Conservation (phyloP, 1,140 invertebrate genomes). For the Hypothenemus hampei region DNA sequence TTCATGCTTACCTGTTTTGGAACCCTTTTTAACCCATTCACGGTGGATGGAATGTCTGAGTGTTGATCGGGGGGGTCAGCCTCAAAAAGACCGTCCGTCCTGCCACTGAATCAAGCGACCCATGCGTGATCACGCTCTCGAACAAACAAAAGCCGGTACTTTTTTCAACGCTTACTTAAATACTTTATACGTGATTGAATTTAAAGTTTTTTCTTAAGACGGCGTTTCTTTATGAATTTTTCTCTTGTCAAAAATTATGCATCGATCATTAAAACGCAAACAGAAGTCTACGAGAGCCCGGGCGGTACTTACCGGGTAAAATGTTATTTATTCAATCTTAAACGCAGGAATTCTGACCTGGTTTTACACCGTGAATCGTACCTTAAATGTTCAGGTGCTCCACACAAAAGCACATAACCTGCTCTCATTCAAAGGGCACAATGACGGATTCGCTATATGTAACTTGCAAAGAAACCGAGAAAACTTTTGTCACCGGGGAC, state of each 20-base stretch:
- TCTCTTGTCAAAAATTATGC: too few species aligned
- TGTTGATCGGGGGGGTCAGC: not conserved
- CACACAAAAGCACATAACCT: slow-evolving; percentile 24
- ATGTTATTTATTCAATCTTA: not conserved
- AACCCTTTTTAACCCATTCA: slow-evolving; percentile 2
- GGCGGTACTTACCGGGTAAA: too few species aligned
- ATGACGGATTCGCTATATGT: slow-evolving; percentile 24
- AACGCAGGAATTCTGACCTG: slow-evolving; percentile 12
- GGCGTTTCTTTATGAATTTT: not conserved
- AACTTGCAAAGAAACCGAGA: slow-evolving; percentile 19
- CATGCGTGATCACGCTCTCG: slow-evolving; percentile 6
- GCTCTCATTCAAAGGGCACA: slow-evolving; percentile 21
- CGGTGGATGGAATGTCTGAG: slow-evolving; percentile 2
- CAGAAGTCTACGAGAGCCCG: too few species aligned
- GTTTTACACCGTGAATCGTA: slow-evolving; percentile 2
- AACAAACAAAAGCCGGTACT: slow-evolving; percentile 8
- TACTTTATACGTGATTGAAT: slow-evolving; percentile 7
- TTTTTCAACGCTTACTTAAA: not conserved
- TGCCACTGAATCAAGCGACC: not conserved
- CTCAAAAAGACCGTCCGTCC: not conserved
- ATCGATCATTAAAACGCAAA: not conserved
- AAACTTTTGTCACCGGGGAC: slow-evolving; percentile 22
- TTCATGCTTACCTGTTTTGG: too few species aligned
- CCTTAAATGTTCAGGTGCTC: slow-evolving; percentile 24
- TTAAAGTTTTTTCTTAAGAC: not conserved